phyloP scores from a whole-genome alignment of 2,888 invertebrate species.

The Cheilosia urbana region DNA sequence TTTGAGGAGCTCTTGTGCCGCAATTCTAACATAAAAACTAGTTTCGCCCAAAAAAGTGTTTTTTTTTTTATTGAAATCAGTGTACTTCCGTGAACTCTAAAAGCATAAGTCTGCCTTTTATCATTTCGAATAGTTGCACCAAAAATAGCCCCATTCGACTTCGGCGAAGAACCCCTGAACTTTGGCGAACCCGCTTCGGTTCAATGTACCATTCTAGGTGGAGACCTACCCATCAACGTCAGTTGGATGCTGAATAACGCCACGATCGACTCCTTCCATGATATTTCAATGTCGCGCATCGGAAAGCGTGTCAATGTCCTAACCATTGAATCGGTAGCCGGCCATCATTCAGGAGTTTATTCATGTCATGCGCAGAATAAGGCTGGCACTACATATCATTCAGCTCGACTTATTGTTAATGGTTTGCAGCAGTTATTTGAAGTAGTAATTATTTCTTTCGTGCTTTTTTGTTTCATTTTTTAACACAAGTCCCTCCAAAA shows the following conservation, averaged over 20 bases:
- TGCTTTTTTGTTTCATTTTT: constrained; percentile 26
- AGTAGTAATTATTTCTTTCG: constrained; percentile 48
- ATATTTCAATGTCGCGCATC: constrained; percentile 85
- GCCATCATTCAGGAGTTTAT: constrained; percentile 87
- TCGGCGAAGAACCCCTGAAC: constrained; percentile 86
- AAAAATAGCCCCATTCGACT: constrained; percentile 85
- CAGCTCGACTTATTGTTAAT: constrained; percentile 86
- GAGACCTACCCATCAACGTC: constrained; percentile 88
- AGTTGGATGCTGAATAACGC: constrained; percentile 86
- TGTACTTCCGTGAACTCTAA: neutral
- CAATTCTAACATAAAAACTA: too few species aligned
- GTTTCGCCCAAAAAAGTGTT: too few species aligned
- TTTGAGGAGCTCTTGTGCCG: too few species aligned
- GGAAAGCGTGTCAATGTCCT: constrained; percentile 88
- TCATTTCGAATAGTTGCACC: constrained; percentile 83
- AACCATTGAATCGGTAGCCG: constrained; percentile 85
- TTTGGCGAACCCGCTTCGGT: constrained; percentile 86
- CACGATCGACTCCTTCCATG: constrained; percentile 82
- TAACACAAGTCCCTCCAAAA: constrained; percentile 81
- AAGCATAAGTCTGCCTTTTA: neutral
- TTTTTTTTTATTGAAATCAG: neutral
- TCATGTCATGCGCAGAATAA: constrained; percentile 89
- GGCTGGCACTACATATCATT: constrained; percentile 86
- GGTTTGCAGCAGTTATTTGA: constrained; percentile 80
- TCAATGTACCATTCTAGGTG: constrained; percentile 86